Evolutionary conservation across 2,113 vertebrate genomes (phyloP), one percentile per base, ranked within the genome.

Genomic region (Aptenodytes patagonicus): DNA sequence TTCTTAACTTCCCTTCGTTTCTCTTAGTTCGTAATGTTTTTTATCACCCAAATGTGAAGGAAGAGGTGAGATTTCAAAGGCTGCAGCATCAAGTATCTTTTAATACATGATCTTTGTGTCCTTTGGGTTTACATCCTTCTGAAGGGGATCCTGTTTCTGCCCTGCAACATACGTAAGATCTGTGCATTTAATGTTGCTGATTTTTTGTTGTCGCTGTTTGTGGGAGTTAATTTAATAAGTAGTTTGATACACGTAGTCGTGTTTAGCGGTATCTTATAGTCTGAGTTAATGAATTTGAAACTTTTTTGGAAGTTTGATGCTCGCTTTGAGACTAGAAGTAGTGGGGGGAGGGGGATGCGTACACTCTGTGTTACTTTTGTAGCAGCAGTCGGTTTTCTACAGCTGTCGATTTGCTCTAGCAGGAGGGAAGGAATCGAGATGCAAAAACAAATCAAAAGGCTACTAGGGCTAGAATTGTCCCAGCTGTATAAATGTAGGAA

Each of bases 51-150:
- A 95, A 95, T 96, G 94, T 94, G 96, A 97, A 97, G 95, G 96
- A 97, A 96, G 95, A 97, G 94, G 91, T 97, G 95, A 96, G 95
- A 97, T 97, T 96, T 96, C 95, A 97, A 97, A 95, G 94, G 94
- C 94, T 97, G 95, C 94, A 95, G 87, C 97, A 93, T 97, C 96
- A 97, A 93, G 89, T 97, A 34, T 97, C 94, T 97, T 97, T 96
- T 97, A 90, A 86, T 96, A 95, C 96, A 96, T 94, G 93, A 87
- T 96, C 95, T 97, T 97, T 97, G 95, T 95, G 95, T 97, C 95
- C 97, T 97, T 96, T 97, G 97, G 94, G 97, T 97, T 97, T 95
- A 96, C 97, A 96, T 95, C 94, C 93, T 97, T 95, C 94, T 97
- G 95, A 95, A 97, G 94, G 94, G 97, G 91, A 96, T 96, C 94